Base-by-base conservation (phyloP, 1,140 invertebrate genomes). In the Asbolus verrucosus region DNA sequence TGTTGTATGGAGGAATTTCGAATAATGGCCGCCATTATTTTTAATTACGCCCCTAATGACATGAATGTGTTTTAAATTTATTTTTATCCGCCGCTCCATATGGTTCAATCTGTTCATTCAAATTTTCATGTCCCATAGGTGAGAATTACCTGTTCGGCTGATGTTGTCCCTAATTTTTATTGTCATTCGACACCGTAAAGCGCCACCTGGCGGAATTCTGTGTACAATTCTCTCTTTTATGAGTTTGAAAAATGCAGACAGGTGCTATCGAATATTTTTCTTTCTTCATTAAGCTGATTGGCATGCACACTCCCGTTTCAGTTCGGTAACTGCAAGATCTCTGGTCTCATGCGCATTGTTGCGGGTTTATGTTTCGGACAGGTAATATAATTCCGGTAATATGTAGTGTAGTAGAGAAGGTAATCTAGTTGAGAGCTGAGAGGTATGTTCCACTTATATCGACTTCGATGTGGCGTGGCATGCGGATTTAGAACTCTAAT, bases 11-110 rank as follows among this genome's bases (percentile, higher is more conserved):
- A 36, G 36, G 31, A 62, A 41, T 39, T 24, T 41, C 31, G 39
- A 31, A 63, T 63, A 63, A 63, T 63, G 33, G 16, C 39, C 19
- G 16, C 18, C 61, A 63, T 63, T 63, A 63, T 41, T 63, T 63
- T 63, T 63, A 63, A 63, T 63, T 63, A 62, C 16, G 33, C 33
- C 11, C 39, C 33, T 63, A 63, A 54, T 54, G 46, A 54, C 46
- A 54, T 21, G 46, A 21, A 13, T 4, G 21, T 4, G 46, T 16
- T 46, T 46, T 14, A 46, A 46, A 54, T 54, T 54, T 54, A 54
- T 54, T 54, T 27, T 54, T 54, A 54, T 54, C 46, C 27, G 18
- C 18, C 21, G 41, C 46, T 21, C 46, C 46, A 15, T 54, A 54
- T 14, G 46, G 46, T 54, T 54, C 46, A 54, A 54, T 54, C 46